phyloP scores from a whole-genome alignment of 2,888 invertebrate genomes.

The Anthrax anthrax region DNA sequence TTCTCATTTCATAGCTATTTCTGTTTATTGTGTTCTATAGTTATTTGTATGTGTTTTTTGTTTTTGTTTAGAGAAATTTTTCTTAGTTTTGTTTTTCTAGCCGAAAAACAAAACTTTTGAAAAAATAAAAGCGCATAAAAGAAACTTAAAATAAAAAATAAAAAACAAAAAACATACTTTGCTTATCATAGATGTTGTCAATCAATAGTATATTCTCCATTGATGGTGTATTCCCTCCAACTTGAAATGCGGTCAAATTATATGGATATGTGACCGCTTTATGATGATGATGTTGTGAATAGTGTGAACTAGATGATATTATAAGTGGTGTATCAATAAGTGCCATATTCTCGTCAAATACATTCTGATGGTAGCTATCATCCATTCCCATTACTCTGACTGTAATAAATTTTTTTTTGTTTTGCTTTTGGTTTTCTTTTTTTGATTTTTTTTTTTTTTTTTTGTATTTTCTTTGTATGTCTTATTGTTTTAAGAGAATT shows the following conservation, averaged over 20 bases:
- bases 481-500: no score
- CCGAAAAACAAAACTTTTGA: no score
- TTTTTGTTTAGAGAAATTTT: no score
- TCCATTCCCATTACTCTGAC: constrained; percentile 37
- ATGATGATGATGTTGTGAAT: constrained; percentile 26
- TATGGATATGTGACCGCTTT: constrained; percentile 32
- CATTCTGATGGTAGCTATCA: constrained; percentile 34
- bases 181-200: constrained; percentile 27
- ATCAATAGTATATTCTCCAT: constrained; percentile 16
- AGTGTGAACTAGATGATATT: constrained; percentile 27
- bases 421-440: background rate
- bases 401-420: constrained; percentile 18
- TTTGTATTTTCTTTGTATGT: background rate
- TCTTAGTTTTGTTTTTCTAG: no score
- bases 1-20: no score
- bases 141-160: background rate
- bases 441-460: background rate
- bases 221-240: constrained; percentile 20
- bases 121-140: background rate
- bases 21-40: no score
- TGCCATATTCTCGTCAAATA: constrained; percentile 35
- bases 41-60: no score
- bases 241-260: constrained; percentile 34
- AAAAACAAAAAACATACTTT: constrained; percentile 32
- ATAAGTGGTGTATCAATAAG: constrained; percentile 35